Base-by-base conservation (phyloP, 2,113 vertebrate species). In the Fregetta grallaria region DNA sequence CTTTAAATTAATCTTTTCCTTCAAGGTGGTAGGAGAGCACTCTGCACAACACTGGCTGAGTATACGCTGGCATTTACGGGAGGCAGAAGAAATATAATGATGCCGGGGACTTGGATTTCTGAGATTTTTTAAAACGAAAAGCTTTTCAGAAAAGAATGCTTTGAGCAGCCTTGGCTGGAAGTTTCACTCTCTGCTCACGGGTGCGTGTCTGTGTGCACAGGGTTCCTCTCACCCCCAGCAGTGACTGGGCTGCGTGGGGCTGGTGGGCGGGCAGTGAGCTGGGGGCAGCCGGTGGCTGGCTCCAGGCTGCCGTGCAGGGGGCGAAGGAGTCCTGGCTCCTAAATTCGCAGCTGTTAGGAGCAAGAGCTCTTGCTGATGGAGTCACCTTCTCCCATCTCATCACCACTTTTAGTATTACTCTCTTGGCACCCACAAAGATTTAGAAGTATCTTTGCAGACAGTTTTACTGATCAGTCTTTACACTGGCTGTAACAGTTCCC, bases 1-100 rank as follows among this genome's bases (percentile, higher is more conserved):
- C 29, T 94, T 96, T 76, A 95, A 94, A 72, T 82, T 84, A 82
- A 85, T 62, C 18, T 92, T 92, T 91, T 91, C 53, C 83, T 92
- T 92, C 80, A 87, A 88, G 30, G 58, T 89, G 38, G 45, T 62
- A 79, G 70, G 38, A 89, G 23, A 2, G 40, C 47, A 9, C 20
- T 78, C 53, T 65, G 56, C 34, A 47, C 16, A 61, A 25, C 30
- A 11, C 62, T 50, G 40, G 8, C 49, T 44, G 77, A 86, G 15
- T 27, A 44, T 58, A 12, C 7, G 3, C 55, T 53, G 13, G 22
- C 30, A 34, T 56, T 93, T 68, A 62, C 7, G 27, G 34, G 49
- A 88, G 11, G 49, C 80, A 73, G 74, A 78, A 89, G 86, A 85
- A 87, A 79, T 45, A 72, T 15, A 66, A 75, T 32, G 59, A 25